Evolutionary conservation across 2,888 invertebrate species (phyloP).

Genomic region (Lobophora halterata): DNA sequence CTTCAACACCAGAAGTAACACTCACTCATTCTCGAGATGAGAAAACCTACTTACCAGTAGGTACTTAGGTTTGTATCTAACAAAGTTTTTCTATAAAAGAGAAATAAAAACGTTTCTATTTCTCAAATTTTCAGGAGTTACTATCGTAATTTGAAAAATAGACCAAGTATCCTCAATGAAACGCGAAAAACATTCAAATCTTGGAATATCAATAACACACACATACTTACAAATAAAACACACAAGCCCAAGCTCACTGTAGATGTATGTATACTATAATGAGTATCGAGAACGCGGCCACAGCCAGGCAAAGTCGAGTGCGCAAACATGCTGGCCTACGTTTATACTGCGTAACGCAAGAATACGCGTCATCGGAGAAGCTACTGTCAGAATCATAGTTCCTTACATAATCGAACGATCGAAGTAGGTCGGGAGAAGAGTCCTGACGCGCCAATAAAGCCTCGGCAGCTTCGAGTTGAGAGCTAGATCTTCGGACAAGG

Average conservation of each 20-base stretch:
- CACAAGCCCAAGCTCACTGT: slow-evolving; percentile 76
- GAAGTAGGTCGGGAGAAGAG: slow-evolving; percentile 69
- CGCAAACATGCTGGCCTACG: slow-evolving; percentile 62
- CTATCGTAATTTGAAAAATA: no score
- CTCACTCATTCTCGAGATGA: no score
- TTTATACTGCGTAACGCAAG: slow-evolving; percentile 39
- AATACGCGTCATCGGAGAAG: slow-evolving; percentile 46
- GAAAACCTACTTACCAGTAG: no score
- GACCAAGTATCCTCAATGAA: no score
- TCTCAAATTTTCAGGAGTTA: no score
- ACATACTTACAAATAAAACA: slow-evolving; percentile 68
- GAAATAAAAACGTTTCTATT: no score
- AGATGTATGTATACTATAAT: slow-evolving; percentile 75
- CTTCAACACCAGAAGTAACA: no score
- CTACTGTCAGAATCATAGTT: slow-evolving; percentile 70
- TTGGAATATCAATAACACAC: no score
- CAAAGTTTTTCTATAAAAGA: no score
- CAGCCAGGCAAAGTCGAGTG: slow-evolving; percentile 68
- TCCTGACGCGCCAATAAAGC: slow-evolving; percentile 75
- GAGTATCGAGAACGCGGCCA: slow-evolving; percentile 73
- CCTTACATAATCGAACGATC: slow-evolving; percentile 77
- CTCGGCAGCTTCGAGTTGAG: slow-evolving; percentile 83
- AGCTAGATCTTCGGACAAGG: slow-evolving; percentile 82
- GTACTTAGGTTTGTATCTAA: no score
- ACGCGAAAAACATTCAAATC: no score